Base-by-base conservation (phyloP, 2,888 invertebrate genomes). In the Ophion slaviceki region DNA sequence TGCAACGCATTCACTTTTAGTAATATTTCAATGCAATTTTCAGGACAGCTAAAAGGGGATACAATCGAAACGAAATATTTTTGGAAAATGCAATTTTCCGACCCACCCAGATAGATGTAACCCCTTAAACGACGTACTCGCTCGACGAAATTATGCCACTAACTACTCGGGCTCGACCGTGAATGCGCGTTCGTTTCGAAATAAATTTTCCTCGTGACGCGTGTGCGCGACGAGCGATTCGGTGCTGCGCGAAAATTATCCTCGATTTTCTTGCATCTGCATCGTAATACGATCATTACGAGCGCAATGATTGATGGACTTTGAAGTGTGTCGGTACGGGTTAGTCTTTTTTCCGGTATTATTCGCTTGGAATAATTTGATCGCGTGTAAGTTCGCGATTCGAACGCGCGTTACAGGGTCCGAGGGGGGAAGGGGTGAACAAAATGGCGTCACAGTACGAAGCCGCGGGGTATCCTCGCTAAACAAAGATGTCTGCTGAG, bases 291-390 rank as follows among this genome's bases (percentile, higher is more conserved):
- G 47, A n/a, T 40, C 24, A 40, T 67, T 67, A n/a, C n/a, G n/a
- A 20, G n/a, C 32, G 36, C 66, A n/a, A 36, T 67, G 66, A 67
- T 67, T 67, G 66, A 67, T 67, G 66, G n/a, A n/a, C 36, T 67
- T 67, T 67, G 2, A n/a, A 20, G 40, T n/a, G n/a, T 32, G 17
- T 40, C 24, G 28, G 14, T 28, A 32, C 28, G 28, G 28, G 10
- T 24, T 62, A 28, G 6, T 14, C 28, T 28, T 14, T 24, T 24
- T 62, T 28, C 14, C 11, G 11, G 11, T 24, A 62, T 62, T 28
- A 28, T 24, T 28, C 28, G 1, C 28, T 28, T 24, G 28, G 28
- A 62, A 62, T 14, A 62, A 20, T 47, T 47, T 11, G 14, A 47
- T 47, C 47, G 47, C 47, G 47, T 47, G 47, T 14, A 14, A 47